Evolutionary conservation across 2,113 vertebrate species (phyloP).

Genomic region (Rhombomys opimus): DNA sequence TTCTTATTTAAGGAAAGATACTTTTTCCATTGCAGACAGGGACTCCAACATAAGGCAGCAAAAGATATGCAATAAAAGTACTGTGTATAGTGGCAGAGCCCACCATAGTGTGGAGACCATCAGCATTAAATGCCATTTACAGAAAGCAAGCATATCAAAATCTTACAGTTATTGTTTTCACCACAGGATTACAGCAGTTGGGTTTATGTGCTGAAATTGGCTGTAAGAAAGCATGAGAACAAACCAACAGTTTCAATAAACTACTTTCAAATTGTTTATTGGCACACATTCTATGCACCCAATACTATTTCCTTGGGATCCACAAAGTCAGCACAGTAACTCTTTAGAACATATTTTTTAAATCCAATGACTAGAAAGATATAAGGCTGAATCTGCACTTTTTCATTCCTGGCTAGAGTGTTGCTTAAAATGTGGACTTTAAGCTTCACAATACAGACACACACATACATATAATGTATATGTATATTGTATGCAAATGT

Average conservation of each 20-base stretch:
- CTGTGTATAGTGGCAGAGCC: conserved; percentile 45
- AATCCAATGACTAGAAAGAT: background rate
- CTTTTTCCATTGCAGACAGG: conserved; percentile 1
- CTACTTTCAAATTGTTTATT: conserved; percentile 51
- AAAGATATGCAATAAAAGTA: background rate
- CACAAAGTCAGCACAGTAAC: conserved; percentile 12
- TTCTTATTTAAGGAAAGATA: conserved; percentile 53
- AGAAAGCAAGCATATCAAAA: conserved; percentile 74
- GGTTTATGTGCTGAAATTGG: conserved; percentile 68
- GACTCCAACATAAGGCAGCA: conserved; percentile 5
- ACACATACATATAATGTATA: background rate
- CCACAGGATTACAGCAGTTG: conserved; percentile 62
- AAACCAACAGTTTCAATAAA: conserved; percentile 59
- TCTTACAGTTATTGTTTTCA: conserved; percentile 74
- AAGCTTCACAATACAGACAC: background rate
- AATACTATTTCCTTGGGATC: background rate
- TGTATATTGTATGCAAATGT: background rate
- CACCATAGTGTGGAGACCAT: conserved; percentile 26
- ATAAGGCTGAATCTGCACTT: background rate
- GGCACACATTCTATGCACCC: background rate
- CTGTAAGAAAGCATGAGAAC: conserved; percentile 56
- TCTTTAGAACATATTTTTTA: conserved; percentile 35
- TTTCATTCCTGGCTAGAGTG: background rate
- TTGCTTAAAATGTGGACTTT: background rate
- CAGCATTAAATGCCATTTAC: conserved; percentile 71